Base-by-base conservation (phyloP, 2,113 vertebrate genomes). In the Callocephalon fimbriatum region DNA sequence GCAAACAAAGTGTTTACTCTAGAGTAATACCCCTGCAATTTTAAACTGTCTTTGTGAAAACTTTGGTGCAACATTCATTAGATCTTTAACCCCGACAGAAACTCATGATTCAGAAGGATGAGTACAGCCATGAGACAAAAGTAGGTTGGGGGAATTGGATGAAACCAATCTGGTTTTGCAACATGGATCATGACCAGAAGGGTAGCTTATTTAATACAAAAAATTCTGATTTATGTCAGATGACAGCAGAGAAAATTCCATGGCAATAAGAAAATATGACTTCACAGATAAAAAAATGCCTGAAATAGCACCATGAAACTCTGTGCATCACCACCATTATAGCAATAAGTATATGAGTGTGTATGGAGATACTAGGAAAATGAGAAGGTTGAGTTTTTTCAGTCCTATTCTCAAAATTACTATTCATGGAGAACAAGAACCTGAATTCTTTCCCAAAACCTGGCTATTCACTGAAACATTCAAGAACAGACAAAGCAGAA, bases 241-340 rank as follows among this genome's bases (percentile, higher is more conserved):
- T 1, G 2, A 78, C 9, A 53, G 35, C 8, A 61, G 35, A 17
- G 11, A 54, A 15, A 66, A 77, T 59, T 59, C 15, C 6, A 3
- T 2, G 27, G 12, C 32, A 71, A 11, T 51, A 67, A 20, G 15
- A 85, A 62, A 44, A 59, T 38, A 11, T 51, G 42, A 63, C 38
- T 74, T 48, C n/a, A 35, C 7, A 81, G 29, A 23, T 38, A 74
- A 75, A 65, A 2, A 29, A 66, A 48, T 27, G 29, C 7, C 21
- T 10, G 5, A 84, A 77, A 59, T 32, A 84, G 2, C 51, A 54
- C 6, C 37, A 54, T 4, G 7, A 62, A 53, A n/a, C 25, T 12
- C 42, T 37, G 45, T 22, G 29, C 8, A 37, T 27, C 0, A 0
- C 12, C 59, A 20, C 21, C 6, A 0, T 67, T 59, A 38, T 10